A percentile compares a stretch with the other conserved stretches of the same genome.
Conservation (phyloP, 2,888 invertebrate genomes). For the Brachycybe producta region DNA sequence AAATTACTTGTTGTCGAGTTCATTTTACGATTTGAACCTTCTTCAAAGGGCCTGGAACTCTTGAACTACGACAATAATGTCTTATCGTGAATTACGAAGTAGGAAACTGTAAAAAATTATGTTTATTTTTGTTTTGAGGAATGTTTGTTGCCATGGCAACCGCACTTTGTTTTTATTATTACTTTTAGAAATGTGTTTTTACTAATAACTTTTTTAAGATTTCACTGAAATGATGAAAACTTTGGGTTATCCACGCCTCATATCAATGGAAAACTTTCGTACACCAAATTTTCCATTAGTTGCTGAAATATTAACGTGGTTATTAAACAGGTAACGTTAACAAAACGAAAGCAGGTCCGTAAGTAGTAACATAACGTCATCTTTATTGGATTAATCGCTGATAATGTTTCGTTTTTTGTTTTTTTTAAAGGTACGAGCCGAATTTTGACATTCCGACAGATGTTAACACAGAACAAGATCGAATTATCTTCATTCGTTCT, state of each 20-base stretch:
- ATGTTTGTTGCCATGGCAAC: too few species aligned
- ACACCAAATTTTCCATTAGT: slow-evolving; percentile 81
- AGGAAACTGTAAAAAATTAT: too few species aligned
- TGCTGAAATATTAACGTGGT: slow-evolving; percentile 81
- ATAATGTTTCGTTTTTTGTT: neutral
- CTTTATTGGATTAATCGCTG: neutral
- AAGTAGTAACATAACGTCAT: neutral
- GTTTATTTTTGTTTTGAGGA: too few species aligned
- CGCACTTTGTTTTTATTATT: too few species aligned
- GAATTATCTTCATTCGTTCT: slow-evolving; percentile 72
- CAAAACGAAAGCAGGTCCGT: neutral
- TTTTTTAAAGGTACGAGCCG: slow-evolving; percentile 73
- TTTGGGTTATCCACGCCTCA: slow-evolving; percentile 73
- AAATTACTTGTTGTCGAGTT: too few species aligned
- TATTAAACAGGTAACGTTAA: slow-evolving; percentile 48
- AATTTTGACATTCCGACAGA: slow-evolving; percentile 59
- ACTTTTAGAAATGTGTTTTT: too few species aligned
- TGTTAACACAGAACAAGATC: slow-evolving; percentile 60
- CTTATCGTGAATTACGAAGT: too few species aligned
- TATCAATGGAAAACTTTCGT: slow-evolving; percentile 86
- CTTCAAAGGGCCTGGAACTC: too few species aligned
- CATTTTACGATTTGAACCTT: too few species aligned
- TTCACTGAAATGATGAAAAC: too few species aligned
- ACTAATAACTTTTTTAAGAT: too few species aligned
- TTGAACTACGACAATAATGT: too few species aligned